Conservation (phyloP, 2,797 vertebrate genomes). For the Malurus leucopterus region DNA sequence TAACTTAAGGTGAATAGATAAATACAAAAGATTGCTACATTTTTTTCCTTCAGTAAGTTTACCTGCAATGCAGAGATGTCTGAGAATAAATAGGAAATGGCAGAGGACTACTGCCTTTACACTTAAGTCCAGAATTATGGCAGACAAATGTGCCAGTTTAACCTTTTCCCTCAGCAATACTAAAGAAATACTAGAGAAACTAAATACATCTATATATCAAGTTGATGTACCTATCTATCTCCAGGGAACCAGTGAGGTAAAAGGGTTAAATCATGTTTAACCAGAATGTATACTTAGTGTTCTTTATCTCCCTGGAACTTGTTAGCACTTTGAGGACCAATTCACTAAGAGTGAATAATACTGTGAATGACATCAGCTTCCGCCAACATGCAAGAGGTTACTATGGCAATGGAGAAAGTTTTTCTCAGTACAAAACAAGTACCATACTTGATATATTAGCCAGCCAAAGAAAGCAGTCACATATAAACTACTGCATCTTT, state of each 20-base stretch:
- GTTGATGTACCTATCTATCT: background rate
- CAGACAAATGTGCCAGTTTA: background rate
- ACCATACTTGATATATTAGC: constrained; percentile 80
- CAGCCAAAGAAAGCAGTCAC: constrained; percentile 61
- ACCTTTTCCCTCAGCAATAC: background rate
- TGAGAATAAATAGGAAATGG: background rate
- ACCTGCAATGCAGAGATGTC: background rate
- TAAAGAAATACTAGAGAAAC: background rate
- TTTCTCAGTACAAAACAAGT: constrained; percentile 75
- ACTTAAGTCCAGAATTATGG: background rate
- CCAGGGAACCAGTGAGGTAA: background rate
- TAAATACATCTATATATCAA: background rate
- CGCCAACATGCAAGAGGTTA: constrained; percentile 82
- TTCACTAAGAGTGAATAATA: constrained; percentile 72
- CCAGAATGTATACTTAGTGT: constrained; percentile 76
- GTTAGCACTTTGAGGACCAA: constrained; percentile 69
- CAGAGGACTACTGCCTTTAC: background rate
- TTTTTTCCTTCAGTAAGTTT: background rate
- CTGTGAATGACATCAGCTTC: constrained; percentile 90
- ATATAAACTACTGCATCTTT: constrained; percentile 61
- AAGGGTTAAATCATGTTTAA: constrained; percentile 70
- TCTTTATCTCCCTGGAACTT: constrained; percentile 78
- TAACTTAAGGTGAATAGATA: background rate
- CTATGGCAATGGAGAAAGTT: constrained; percentile 88
- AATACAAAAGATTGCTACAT: background rate